A percentile compares a stretch with the other conserved stretches of the same genome.
These are phyloP conservation scores for Falco cherrug DNA, from an alignment of 2,797 vertebrate species.

Conservation along the genomic window DNA sequence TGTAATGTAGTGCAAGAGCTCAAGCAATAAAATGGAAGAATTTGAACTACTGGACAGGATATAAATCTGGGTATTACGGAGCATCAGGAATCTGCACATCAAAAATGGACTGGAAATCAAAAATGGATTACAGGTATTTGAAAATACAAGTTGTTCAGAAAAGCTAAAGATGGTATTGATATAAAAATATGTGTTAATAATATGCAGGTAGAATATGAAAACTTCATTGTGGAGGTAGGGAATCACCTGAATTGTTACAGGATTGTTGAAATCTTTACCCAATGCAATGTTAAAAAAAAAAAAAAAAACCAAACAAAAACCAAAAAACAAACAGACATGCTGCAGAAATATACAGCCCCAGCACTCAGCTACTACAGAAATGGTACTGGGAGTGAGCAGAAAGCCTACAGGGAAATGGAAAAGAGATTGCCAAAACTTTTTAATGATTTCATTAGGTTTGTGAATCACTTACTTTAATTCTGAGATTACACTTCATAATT, in stretches of 20 bases:
- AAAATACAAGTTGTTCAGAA: not conserved
- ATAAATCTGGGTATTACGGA: not conserved
- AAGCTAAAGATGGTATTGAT: not conserved
- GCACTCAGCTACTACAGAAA: not conserved
- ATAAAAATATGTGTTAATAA: not conserved
- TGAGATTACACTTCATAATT: not conserved
- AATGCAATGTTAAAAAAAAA: not conserved
- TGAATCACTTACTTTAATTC: not conserved
- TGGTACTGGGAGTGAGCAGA: not conserved
- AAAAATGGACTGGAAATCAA: not conserved
- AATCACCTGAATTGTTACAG: not conserved
- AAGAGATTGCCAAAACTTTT: not conserved
- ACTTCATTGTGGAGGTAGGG: not conserved
- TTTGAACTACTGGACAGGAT: not conserved
- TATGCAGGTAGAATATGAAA: not conserved
- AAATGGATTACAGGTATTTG: not conserved
- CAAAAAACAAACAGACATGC: not conserved
- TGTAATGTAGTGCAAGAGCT: not conserved
- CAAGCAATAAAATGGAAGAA: not conserved
- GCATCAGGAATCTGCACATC: not conserved
- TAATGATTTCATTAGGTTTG: not conserved
- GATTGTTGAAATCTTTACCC: not conserved
- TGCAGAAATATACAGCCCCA: not conserved
- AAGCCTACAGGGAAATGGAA: not conserved
- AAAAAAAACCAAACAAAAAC: not conserved